Base-by-base conservation (phyloP, 2,113 vertebrate species). In the Steatornis caripensis region DNA sequence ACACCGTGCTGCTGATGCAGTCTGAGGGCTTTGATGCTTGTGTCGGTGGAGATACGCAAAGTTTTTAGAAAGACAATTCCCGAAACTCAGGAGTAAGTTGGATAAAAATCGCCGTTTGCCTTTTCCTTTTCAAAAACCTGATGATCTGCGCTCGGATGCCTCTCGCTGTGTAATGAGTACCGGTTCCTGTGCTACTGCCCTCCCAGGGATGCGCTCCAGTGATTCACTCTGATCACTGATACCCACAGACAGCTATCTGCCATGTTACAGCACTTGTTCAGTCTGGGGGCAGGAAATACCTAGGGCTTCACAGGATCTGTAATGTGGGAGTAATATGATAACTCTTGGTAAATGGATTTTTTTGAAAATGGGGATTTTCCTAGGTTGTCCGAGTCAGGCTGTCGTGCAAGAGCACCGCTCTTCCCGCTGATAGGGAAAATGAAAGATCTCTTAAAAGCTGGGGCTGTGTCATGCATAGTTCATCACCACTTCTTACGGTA, bases 71-170 rank as follows among this genome's bases (percentile, higher is more conserved):
- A 49, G 53, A 68, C 12, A 61, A 6, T 58, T 80, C 75, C 51
- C 36, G 77, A 43, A 72, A 75, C 57, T 34, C 9, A 5, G 60
- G 64, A 51, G 30, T 9, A 27, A 41, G 30, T 20, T 64, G 84
- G 45, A 32, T 64, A n/a, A 62, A 88, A 89, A 51, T n/a, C 19
- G 13, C 11, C 0, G 19, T 53, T 84, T 54, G 75, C 7, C 2
- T 74, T 80, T 87, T 26, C 13, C 39, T 43, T 51, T 51, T 32
- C 18, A 49, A 48, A 86, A 66, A 17, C 32, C 17, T 3, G 39
- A 2, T 20, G 11, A 8, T 54, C 1, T 3, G 53, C 0, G 3
- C 77, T 83, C 1, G 0, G 6, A 1, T 13, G 66, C 17, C 48
- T 51, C 76, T 71, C 1, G 3, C 46, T 51, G 43, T 32, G 51